These are phyloP conservation scores for Epiblema foenella DNA, from an alignment of 2,888 invertebrate genomes.

Conservation along the genomic window DNA sequence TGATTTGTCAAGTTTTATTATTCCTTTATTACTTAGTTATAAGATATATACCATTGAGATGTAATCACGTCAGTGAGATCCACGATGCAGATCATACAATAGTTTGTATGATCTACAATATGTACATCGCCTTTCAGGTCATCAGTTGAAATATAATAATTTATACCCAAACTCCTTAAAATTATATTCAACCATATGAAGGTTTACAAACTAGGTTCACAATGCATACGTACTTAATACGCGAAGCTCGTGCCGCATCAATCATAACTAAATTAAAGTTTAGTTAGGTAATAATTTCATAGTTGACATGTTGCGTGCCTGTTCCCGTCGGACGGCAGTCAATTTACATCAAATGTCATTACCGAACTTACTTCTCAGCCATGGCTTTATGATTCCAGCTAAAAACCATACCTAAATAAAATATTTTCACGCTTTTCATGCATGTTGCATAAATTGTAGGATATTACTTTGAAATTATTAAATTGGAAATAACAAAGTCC, in stretches of 20 bases:
- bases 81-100: too few species aligned
- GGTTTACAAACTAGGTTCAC: not conserved
- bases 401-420: not conserved
- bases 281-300: constrained; percentile 79
- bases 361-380: constrained; percentile 55
- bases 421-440: not conserved
- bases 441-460: not conserved
- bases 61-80: too few species aligned
- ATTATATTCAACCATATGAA: not conserved
- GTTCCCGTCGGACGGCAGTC: constrained; percentile 69
- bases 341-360: constrained; percentile 82
- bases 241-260: constrained; percentile 61
- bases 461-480: not conserved
- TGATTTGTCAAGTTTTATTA: not conserved
- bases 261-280: constrained; percentile 71
- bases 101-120: too few species aligned
- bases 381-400: constrained; percentile 1
- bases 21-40: not conserved
- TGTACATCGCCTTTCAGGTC: too few species aligned
- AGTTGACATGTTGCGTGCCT: constrained; percentile 82
- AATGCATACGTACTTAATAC: constrained; percentile 14
- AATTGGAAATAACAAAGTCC: not conserved
- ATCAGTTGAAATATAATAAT: too few species aligned
- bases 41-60: too few species aligned
- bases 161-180: not conserved